These are phyloP conservation scores for Lasioglossum marginatum DNA, from an alignment of 2,888 invertebrate species.

Conservation along the genomic window DNA sequence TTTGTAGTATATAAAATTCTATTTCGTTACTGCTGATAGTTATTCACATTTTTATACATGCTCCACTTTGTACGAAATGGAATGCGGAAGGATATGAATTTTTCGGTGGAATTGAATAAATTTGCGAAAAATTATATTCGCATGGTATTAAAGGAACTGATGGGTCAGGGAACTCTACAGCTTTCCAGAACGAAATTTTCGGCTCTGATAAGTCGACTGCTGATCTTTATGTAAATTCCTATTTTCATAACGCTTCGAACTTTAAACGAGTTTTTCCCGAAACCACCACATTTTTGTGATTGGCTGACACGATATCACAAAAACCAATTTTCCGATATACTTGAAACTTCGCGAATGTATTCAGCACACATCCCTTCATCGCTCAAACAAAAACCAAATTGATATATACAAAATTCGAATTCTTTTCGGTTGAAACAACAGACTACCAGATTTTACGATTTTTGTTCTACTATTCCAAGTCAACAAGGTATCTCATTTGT, in stretches of 20 bases:
- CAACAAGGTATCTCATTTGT: not conserved
- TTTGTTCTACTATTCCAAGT: not conserved
- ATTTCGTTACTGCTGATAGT: not conserved
- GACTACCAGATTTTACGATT: not conserved
- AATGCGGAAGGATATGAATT: not conserved
- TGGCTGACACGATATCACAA: not conserved
- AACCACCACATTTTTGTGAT: conserved; percentile 1
- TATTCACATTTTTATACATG: not conserved
- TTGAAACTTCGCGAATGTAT: not conserved
- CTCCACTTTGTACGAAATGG: not conserved
- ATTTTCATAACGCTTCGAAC: not conserved
- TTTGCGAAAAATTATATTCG: not conserved
- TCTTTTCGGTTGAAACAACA: not conserved
- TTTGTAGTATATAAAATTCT: not conserved
- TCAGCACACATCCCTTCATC: not conserved
- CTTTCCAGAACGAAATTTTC: conserved; percentile 3
- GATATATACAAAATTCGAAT: not conserved
- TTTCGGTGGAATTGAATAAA: not conserved
- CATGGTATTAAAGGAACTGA: not conserved
- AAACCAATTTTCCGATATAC: not conserved
- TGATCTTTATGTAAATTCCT: conserved; percentile 11
- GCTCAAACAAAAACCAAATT: not conserved
- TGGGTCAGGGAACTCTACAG: not conserved
- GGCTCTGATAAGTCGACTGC: not conserved
- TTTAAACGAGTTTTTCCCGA: conserved; percentile 5